Conservation (phyloP, 2,797 vertebrate genomes). For the Triplophysa yarkandensis region DNA sequence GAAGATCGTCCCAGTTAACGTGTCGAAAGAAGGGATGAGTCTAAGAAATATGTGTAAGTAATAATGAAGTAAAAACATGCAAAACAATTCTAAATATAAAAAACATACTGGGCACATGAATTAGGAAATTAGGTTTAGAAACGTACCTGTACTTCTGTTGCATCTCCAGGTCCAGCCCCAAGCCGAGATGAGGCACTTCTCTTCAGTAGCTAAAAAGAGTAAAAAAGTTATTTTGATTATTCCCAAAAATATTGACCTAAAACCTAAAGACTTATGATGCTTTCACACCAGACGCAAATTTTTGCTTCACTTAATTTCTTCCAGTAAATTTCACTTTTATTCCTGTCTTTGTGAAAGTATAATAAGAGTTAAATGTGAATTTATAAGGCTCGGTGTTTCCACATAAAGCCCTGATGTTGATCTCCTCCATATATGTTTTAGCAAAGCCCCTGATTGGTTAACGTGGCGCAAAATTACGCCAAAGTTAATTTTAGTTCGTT, state of each 20-base stretch:
- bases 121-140: background rate
- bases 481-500: no score
- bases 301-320: no score
- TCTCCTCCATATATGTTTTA: no score
- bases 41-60: slow-evolving; percentile 61
- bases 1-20: slow-evolving; percentile 94
- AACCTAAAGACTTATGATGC: background rate
- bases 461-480: no score
- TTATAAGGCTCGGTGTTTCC: no score
- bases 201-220: slow-evolving; percentile 87
- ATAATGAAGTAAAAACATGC: background rate
- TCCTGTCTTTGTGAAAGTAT: no score
- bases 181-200: slow-evolving; percentile 95
- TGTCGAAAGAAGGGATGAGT: slow-evolving; percentile 94
- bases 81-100: background rate
- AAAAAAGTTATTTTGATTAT: background rate
- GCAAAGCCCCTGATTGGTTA: no score
- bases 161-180: slow-evolving; percentile 90
- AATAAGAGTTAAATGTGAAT: no score
- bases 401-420: no score
- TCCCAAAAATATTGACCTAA: background rate
- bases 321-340: no score
- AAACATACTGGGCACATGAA: background rate
- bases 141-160: slow-evolving; percentile 94
- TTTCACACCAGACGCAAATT: no score